phyloP scores from a whole-genome alignment of 2,113 vertebrate species.

The Hymenochirus boettgeri region DNA sequence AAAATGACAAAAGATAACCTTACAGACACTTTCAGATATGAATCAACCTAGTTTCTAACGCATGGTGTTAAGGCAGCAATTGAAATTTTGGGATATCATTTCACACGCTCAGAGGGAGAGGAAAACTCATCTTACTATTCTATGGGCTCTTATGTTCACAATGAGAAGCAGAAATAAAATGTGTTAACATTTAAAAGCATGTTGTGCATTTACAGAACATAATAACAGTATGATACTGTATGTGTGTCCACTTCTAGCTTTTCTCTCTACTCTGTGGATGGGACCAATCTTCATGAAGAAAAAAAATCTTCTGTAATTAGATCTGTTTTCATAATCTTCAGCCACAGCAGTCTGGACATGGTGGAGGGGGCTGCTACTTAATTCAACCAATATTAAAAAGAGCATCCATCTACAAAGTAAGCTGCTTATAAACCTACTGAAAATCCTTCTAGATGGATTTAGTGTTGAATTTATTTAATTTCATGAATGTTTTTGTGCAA shows the following conservation, averaged over 20 bases:
- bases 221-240: too few species aligned
- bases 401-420: constrained; percentile 32
- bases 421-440: constrained; percentile 24
- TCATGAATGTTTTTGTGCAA: constrained; percentile 3
- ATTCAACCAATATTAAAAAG: constrained; percentile 24
- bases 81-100: constrained; percentile 20
- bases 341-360: not conserved
- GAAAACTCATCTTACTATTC: constrained; percentile 7
- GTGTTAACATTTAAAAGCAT: not conserved
- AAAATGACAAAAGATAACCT: too few species aligned
- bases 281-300: not conserved
- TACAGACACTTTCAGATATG: constrained; percentile 9
- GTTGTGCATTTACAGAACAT: not conserved
- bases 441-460: constrained; percentile 26
- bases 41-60: constrained; percentile 6
- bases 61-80: constrained; percentile 7
- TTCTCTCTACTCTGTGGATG: not conserved
- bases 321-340: not conserved
- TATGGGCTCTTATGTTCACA: not conserved
- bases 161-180: not conserved
- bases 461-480: constrained; percentile 1
- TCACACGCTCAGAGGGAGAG: not conserved
- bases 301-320: constrained; percentile 9
- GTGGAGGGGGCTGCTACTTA: not conserved
- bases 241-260: not conserved